A percentile compares a stretch with the other conserved stretches of the same genome.
phyloP scores from a whole-genome alignment of 2,797 vertebrate genomes.

The Siniperca undulata region DNA sequence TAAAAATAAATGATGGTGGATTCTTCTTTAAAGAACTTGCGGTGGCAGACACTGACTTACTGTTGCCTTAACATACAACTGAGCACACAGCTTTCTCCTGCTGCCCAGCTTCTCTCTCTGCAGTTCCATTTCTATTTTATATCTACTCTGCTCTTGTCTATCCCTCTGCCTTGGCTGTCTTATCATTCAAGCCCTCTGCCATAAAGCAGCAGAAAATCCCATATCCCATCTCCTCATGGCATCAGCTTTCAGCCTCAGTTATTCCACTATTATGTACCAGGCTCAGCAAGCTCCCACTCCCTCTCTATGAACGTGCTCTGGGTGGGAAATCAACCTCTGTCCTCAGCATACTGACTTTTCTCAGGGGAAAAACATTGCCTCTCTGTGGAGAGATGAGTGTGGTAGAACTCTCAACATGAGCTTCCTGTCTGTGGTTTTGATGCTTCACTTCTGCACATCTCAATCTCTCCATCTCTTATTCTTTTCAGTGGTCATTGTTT shows the following conservation, averaged over 20 bases:
- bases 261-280: constrained; percentile 65
- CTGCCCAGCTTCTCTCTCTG: constrained; percentile 4
- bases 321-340: constrained; percentile 47
- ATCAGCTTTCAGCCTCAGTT: constrained; percentile 67
- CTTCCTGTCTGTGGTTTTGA: constrained; percentile 19
- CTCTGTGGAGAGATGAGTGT: constrained; percentile 40
- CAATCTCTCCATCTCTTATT: not conserved
- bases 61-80: constrained; percentile 27
- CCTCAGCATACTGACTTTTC: constrained; percentile 38
- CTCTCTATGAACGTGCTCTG: constrained; percentile 49
- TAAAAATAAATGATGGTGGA: constrained; percentile 5
- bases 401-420: constrained; percentile 7
- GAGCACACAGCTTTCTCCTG: not conserved
- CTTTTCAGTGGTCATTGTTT: not conserved
- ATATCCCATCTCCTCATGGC: constrained; percentile 64
- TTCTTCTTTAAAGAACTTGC: constrained; percentile 1
- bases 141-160: constrained; percentile 52
- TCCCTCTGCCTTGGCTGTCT: constrained; percentile 56
- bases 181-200: constrained; percentile 59
- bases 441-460: constrained; percentile 30
- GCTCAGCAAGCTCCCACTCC: constrained; percentile 50
- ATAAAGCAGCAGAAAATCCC: constrained; percentile 67
- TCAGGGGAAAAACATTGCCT: constrained; percentile 42
- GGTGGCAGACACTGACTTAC: constrained; percentile 20
- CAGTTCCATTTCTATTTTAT: constrained; percentile 35